Evolutionary conservation across 1,140 invertebrate species (phyloP), one percentile per base, ranked within the genome.

Genomic region (Papilio polyxenes): DNA sequence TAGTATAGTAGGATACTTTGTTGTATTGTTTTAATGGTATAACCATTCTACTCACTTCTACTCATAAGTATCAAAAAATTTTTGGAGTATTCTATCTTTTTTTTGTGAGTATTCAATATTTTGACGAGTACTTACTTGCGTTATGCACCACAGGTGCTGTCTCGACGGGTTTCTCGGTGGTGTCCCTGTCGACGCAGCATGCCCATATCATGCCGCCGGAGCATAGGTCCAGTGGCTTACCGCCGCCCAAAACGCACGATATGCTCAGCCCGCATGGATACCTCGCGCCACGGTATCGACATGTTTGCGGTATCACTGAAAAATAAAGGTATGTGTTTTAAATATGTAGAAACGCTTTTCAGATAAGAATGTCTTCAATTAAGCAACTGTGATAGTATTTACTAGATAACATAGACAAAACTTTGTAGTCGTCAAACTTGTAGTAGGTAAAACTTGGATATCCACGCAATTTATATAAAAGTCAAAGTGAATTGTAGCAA

Each of bases 181-280:
- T 96, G 49, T 98, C 97, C 85, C 97, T 96, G 90, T 98, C 97
- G 0, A 99, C 97, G 89, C 98, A 99, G 91, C 98, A 99, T 11
- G 97, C 97, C 98, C 98, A 98, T 83, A 98, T 97, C 95, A 98
- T 96, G 44, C 98, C 98, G 72, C 98, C 98, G n/a, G 97, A 98
- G 92, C 98, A 99, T 0, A 98, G 95, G 94, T 99, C 98, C 87
- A 98, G 90, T 0, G 98, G 98, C 82, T 97, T 96, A 15, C 97
- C 97, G 9, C 98, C 98, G 15, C 97, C 97, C 72, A 99, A 94
- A 17, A 98, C 97, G 90, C 98, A 99, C 74, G 97, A 97, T 84
- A 99, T 97, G 91, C 98, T 98, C 75, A 98, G 95, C 0, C 98
- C 97, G 89, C 98, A 99, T 83, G 98, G 97, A 95, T 98, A 98